Evolutionary conservation across 2,888 invertebrate genomes (phyloP), one percentile per base, ranked within the genome.

Genomic region (Zygaena filipendulae): DNA sequence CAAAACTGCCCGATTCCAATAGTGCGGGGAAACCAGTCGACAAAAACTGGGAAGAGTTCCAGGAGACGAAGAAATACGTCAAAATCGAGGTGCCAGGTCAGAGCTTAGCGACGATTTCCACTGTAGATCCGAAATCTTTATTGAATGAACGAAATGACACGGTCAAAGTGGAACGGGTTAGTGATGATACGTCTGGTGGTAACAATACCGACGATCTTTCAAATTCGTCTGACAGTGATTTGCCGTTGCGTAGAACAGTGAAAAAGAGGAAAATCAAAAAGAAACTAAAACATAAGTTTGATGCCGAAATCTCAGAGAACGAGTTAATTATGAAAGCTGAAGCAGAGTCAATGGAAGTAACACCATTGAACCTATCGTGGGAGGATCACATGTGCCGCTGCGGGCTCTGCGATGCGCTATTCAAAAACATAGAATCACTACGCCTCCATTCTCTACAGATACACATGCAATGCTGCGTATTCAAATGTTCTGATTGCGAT

Each of bases 381-480:
- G 68, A 68, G 0, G 59, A 69, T 5, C 69, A 67, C 11, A 56
- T 59, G 26, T 77, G 74, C 38, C 49, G 63, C 0, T 79, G 79
- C 43, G 72, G 66, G 0, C 54, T 52, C 16, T 79, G 79, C 18
- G 72, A 75, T 30, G 72, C 74, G 0, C 58, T 66, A 14, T 77
- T 71, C 30, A 68, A 69, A 27, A 72, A 67, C 23, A 49, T 74
- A 3, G 44, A 57, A 10, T 66, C 64, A 0, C 30, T 79, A 25
- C 57, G 71, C 24, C 52, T 77, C 2, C 79, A 79, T 39, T 61
- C 74, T 0, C 23, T 70, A 21, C 67, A 77, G 46, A 75, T 72
- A 37, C 79, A 77, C 30, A 39, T 55, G 0, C 47, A 46, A 4
- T 79, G 79, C 35, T 71, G 71, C 18, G 34, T 52, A 1, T 75